Percentiles rank a stretch among this genome's conserved stretches.
phyloP scores from a whole-genome alignment of 2,113 vertebrate genomes.

The Corvus hawaiiensis region DNA sequence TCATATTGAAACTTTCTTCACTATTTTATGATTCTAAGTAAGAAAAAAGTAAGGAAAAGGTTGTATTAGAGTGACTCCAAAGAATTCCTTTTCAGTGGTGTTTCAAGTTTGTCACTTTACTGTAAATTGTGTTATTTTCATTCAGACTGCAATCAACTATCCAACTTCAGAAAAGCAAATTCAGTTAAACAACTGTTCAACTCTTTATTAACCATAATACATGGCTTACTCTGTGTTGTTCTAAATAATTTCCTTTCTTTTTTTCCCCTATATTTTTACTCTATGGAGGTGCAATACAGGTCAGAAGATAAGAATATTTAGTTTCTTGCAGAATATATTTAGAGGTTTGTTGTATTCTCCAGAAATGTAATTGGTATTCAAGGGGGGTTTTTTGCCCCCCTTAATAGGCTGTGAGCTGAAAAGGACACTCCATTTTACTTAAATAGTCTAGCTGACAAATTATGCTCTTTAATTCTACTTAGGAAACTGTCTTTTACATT shows the following conservation, averaged over 20 bases:
- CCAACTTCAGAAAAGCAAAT: background rate
- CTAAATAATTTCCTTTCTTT: background rate
- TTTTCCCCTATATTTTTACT: background rate
- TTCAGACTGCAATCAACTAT: background rate
- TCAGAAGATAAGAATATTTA: background rate
- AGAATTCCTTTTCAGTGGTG: background rate
- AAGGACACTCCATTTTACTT: constrained; percentile 40
- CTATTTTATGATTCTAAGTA: background rate
- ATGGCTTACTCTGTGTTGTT: background rate
- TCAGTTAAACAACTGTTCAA: background rate
- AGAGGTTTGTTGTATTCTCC: background rate
- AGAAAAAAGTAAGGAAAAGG: background rate
- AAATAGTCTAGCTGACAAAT: constrained; percentile 48
- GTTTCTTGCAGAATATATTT: background rate
- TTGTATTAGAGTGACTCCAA: background rate
- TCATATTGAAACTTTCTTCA: background rate
- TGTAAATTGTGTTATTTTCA: background rate
- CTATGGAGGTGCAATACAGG: background rate
- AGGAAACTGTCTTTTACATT: constrained; percentile 39
- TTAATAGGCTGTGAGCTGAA: background rate
- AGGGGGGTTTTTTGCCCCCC: accelerated
- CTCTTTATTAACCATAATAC: background rate
- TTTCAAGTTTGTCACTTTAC: background rate
- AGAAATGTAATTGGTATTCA: background rate
- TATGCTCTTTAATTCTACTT: constrained; percentile 38